Percentiles rank a stretch among this genome's conserved stretches.
Evolutionary conservation across 2,797 vertebrate species (phyloP).

Genomic region (Avahi laniger): DNA sequence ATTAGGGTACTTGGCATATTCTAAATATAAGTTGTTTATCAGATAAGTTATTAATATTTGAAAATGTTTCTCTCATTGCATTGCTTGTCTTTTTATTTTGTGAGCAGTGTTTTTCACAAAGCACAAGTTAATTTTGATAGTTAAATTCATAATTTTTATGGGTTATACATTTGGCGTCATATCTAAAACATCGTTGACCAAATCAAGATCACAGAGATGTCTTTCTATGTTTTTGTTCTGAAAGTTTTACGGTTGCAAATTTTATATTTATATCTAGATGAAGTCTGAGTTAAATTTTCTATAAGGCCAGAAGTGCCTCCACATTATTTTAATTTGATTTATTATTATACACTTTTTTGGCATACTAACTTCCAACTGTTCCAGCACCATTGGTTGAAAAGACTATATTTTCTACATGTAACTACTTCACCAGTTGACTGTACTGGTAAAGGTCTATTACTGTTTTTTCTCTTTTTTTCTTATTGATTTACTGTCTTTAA

Average conservation of each 20-base stretch:
- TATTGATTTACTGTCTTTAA: neutral
- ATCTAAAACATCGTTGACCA: neutral
- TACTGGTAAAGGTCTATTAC: neutral
- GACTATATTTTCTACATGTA: neutral
- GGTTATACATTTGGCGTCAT: neutral
- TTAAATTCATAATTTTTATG: neutral
- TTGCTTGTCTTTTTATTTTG: neutral
- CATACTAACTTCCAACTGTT: neutral
- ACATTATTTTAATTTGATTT: neutral
- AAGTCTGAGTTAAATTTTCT: neutral
- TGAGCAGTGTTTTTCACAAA: neutral
- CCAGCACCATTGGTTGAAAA: neutral
- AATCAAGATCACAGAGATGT: neutral
- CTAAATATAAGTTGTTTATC: neutral
- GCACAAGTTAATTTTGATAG: neutral
- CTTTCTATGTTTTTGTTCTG: neutral
- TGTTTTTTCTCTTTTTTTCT: neutral
- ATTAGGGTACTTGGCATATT: neutral
- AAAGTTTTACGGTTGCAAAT: neutral
- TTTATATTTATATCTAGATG: neutral
- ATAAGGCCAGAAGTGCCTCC: neutral
- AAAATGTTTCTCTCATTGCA: neutral
- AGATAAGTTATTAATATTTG: neutral
- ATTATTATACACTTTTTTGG: neutral
- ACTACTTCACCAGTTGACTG: neutral